Evolutionary conservation across 2,113 vertebrate species (phyloP).

Genomic region (Trachemys scripta): DNA sequence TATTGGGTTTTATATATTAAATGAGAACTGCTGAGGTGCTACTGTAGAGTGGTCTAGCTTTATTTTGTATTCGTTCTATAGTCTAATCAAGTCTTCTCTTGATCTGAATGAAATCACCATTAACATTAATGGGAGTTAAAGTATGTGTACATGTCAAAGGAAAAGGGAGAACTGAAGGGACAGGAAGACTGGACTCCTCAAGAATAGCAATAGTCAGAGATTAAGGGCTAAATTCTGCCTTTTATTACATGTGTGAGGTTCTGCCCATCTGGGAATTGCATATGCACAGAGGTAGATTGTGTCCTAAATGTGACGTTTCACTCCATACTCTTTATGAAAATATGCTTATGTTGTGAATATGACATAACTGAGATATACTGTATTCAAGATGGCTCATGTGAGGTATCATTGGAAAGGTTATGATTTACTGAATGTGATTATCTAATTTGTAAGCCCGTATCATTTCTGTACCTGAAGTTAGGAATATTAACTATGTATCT

Average conservation of each 20-base stretch:
- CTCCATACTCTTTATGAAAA: too few species aligned
- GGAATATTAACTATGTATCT: too few species aligned
- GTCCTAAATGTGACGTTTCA: not conserved
- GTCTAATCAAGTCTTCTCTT: not conserved
- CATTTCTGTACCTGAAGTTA: too few species aligned
- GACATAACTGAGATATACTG: too few species aligned
- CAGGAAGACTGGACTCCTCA: not conserved
- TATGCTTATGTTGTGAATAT: too few species aligned
- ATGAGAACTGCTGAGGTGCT: not conserved
- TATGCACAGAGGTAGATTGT: not conserved
- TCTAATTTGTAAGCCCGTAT: too few species aligned
- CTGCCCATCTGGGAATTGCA: not conserved
- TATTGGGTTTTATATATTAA: not conserved
- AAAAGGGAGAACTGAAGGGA: not conserved
- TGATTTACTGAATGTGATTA: too few species aligned
- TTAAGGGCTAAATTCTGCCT: not conserved
- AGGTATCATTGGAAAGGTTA: too few species aligned
- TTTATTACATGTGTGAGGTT: not conserved
- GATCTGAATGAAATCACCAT: not conserved
- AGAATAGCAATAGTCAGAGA: not conserved
- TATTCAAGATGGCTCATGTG: too few species aligned
- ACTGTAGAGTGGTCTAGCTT: fast-evolving
- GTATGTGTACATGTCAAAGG: not conserved
- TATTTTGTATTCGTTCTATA: not conserved
- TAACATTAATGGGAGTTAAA: not conserved